Base-by-base conservation (phyloP, 2,113 vertebrate species). In the Brachirus orientalis region DNA sequence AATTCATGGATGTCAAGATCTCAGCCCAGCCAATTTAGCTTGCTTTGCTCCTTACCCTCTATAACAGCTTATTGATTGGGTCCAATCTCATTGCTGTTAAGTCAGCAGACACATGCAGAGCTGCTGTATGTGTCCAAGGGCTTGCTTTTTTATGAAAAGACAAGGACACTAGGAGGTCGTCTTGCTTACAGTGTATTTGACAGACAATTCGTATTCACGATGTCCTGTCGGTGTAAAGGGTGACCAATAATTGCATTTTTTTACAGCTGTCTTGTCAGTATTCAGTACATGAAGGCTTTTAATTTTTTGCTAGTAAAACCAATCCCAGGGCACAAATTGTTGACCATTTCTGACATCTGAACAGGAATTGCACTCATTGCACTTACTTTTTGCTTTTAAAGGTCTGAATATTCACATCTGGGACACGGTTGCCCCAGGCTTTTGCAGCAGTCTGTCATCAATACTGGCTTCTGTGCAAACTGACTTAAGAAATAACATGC, bases 41-140 rank as follows among this genome's bases (percentile, higher is more conserved):
- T 63, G 69, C 82, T 69, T 76, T 73, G 79, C 83, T 80, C 63
- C 45, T 85, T 65, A 80, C 80, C 70, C 75, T 74, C 79, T 18
- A 79, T 86, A 89, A 92, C 85, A 84, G 88, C 63, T 88, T 92
- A 91, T 93, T 68, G 91, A 92, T 88, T 59, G 14, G 56, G 52
- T 57, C 28, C 83, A 69, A 63, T 84, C 82, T 80, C 51, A 59
- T 83, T 7, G 77, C 60, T 17, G 69, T 88, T 71, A 75, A 75
- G 69, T 66, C 77, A 53, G 45, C 59, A 13, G 50, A 33, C 8
- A 50, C 75, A 65, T 82, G 78, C 67, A 17, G 59, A 44, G 63
- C 62, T 13, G 16, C 28, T 9, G 60, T 5, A 0, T 46, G 44
- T 13, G 47, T 33, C 68, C 20, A 12, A 47, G 47, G 46, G 50